phyloP scores from a whole-genome alignment of 2,113 vertebrate genomes.

The Alces alces region DNA sequence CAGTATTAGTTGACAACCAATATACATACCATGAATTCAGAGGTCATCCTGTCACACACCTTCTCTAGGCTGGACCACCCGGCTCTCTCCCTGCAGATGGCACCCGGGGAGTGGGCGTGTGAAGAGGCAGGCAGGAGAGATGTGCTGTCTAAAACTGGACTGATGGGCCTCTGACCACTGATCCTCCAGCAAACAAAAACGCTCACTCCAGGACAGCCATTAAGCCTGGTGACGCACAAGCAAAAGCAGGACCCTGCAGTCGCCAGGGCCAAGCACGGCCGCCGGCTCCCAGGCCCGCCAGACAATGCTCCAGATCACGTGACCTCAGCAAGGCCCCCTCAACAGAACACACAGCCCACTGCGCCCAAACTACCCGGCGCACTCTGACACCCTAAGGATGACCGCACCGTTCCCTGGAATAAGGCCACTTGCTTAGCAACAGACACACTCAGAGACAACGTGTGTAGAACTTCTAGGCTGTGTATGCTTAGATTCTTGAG shows the following conservation, averaged over 20 bases:
- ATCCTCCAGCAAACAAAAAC: background rate
- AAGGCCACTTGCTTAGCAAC: background rate
- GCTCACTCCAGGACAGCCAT: background rate
- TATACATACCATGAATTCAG: background rate
- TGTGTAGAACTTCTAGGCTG: background rate
- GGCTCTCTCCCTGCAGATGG: background rate
- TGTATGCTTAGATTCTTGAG: background rate
- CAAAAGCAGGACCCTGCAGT: background rate
- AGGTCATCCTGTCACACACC: background rate
- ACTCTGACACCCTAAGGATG: background rate
- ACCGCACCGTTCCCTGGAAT: background rate
- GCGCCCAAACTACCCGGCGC: background rate
- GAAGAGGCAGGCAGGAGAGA: background rate
- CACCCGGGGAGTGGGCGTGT: accelerated
- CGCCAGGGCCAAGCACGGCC: background rate
- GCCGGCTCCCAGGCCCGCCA: background rate
- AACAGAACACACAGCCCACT: accelerated
- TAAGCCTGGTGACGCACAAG: background rate
- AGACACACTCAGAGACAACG: background rate
- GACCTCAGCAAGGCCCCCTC: background rate
- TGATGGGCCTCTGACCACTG: background rate
- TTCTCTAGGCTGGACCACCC: background rate
- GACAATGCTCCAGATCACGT: background rate
- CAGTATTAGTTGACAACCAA: background rate
- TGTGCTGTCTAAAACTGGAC: accelerated